These are phyloP conservation scores for Zaprionus africanus DNA, from an alignment of 1,140 invertebrate genomes.

Conservation along the genomic window DNA sequence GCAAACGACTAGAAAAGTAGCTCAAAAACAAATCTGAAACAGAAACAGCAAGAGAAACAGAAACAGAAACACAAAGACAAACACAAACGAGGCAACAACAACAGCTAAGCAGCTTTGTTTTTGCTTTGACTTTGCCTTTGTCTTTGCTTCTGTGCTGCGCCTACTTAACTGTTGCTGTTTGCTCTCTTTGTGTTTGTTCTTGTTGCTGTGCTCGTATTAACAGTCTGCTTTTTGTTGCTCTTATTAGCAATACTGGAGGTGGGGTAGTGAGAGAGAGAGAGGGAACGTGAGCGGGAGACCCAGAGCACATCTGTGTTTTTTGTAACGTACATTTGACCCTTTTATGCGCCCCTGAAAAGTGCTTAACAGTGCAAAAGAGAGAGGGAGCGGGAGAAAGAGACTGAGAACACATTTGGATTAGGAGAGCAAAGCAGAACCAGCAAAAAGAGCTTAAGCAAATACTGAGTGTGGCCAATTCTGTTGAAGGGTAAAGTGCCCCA, in stretches of 20 bases:
- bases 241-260: background rate
- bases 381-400: background rate
- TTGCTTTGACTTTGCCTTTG: conserved; percentile 21
- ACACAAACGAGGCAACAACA: conserved; percentile 30
- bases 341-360: conserved; percentile 11
- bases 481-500: background rate
- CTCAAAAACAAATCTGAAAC: conserved; percentile 26
- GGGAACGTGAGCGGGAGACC: background rate
- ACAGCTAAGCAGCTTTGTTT: conserved; percentile 39
- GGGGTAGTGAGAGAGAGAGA: background rate
- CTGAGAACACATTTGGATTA: background rate
- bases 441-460: background rate
- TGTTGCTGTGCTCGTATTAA: conserved; percentile 20
- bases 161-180: conserved; percentile 41
- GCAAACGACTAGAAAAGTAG: conserved; percentile 43
- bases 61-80: conserved; percentile 11
- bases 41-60: conserved; percentile 17
- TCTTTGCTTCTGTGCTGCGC: conserved; percentile 22
- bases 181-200: conserved; percentile 14
- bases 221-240: conserved; percentile 19
- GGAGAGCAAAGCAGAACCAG: background rate
- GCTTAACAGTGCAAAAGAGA: background rate
- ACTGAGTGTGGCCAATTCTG: background rate
- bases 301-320: conserved; percentile 1
- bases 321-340: conserved; percentile 35